Evolutionary conservation across 1,140 invertebrate species (phyloP), one percentile per base, ranked within the genome.

Genomic region (Conus ventricosus): DNA sequence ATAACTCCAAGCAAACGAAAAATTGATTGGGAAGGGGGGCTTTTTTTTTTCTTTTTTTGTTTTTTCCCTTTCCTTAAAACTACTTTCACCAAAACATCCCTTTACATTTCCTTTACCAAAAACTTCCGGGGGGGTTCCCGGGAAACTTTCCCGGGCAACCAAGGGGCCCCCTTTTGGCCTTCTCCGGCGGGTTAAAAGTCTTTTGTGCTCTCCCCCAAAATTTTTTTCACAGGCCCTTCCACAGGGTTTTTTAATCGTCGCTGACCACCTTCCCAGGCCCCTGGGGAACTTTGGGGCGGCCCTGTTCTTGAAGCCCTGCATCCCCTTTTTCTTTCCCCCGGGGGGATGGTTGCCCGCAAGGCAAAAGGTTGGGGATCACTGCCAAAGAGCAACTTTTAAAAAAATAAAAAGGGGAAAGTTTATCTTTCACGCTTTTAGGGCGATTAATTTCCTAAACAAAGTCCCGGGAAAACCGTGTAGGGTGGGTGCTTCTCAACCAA

Each of bases 201-300:
- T 82, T 95, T 95, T 15, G 96, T 95, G 91, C 51, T 94, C 91
- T 7, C 96, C 95, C 95, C 95, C 96, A 17, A 95, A n/a, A n/a
- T n/a, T 92, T 39, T 95, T 92, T 57, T 95, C 93, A 91, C 96
- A 95, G 27, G 95, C n/a, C 95, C 89, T 96, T 93, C 92, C 93
- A 96, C 27, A 96, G 93, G 90, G n/a, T n/a, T n/a, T 96, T 92
- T 90, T 96, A 96, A 86, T 95, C 95, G 92, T 96, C 96, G 91
- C 94, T 95, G 7, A 96, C 96, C 90, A 94, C 94, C 6, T 95
- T 93, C 4, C 93, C 3, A 93, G 63, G 10, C 95, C 95, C 15
- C 78, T 91, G 4, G 95, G 95, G 88, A 96, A 96, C 84, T 94
- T 89, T n/a, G n/a, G n/a, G 5, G 92, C 91, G 87, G 96, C 87